A percentile compares a stretch with the other conserved stretches of the same genome.
phyloP scores from a whole-genome alignment of 2,797 vertebrate species.

The Salarias fasciatus region DNA sequence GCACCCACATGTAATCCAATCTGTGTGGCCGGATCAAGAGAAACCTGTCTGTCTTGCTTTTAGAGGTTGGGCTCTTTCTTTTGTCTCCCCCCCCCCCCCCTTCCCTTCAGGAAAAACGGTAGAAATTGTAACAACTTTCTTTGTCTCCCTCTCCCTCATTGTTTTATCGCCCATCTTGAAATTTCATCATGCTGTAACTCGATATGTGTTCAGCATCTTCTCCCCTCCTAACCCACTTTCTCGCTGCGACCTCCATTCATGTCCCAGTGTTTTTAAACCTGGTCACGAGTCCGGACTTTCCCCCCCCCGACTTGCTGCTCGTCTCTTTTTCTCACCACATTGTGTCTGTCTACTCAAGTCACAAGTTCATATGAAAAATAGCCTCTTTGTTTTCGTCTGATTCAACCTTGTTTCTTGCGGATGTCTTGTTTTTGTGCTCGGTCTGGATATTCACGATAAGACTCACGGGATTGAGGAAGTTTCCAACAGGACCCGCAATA shows the following conservation, averaged over 20 bases:
- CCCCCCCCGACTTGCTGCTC: conserved; percentile 10
- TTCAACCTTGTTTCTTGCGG: conserved; percentile 25
- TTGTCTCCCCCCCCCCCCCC: background rate
- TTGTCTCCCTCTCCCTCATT: background rate
- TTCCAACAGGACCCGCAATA: background rate
- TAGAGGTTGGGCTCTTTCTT: conserved; percentile 4
- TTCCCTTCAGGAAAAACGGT: background rate
- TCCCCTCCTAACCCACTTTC: conserved; percentile 29
- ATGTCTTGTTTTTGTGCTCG: conserved; percentile 47
- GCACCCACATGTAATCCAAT: conserved; percentile 37
- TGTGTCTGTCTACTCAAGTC: conserved; percentile 41
- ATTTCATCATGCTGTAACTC: conserved; percentile 69
- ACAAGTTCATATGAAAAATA: conserved; percentile 40
- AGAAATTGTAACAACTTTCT: too few species aligned
- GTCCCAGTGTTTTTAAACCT: conserved; percentile 41
- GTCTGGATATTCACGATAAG: conserved; percentile 52
- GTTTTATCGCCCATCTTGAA: conserved; percentile 24
- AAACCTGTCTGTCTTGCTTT: conserved; percentile 69
- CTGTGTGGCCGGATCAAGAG: conserved; percentile 21
- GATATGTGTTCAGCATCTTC: conserved; percentile 13
- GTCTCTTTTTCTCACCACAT: conserved; percentile 1
- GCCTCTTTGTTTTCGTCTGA: conserved; percentile 27
- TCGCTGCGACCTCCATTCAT: conserved; percentile 39
- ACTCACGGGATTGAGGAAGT: conserved; percentile 28
- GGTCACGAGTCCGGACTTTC: conserved; percentile 40